A percentile compares a stretch with the other conserved stretches of the same genome.
These are phyloP conservation scores for Zootoca vivipara DNA, from an alignment of 2,113 vertebrate genomes.

Conservation along the genomic window DNA sequence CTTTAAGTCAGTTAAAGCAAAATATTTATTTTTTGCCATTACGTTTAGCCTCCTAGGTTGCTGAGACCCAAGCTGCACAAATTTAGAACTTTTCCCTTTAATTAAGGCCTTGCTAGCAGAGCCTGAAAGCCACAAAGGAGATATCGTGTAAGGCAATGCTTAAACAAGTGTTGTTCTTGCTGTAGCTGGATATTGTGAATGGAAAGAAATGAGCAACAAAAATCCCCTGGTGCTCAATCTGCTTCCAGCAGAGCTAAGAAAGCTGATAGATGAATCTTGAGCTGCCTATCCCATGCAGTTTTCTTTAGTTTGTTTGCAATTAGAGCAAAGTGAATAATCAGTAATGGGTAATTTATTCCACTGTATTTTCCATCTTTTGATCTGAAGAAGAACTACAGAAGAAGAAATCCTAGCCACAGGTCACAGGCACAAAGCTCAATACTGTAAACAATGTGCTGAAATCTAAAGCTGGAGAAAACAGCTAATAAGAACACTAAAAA, in stretches of 20 bases:
- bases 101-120: constrained; percentile 35
- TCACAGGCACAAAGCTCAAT: background rate
- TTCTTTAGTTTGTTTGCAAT: constrained; percentile 25
- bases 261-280: background rate
- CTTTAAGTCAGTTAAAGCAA: background rate
- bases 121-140: constrained; percentile 41
- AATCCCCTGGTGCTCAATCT: constrained; percentile 14
- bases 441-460: background rate
- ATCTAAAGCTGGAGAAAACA: background rate
- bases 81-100: constrained; percentile 13
- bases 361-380: constrained; percentile 8
- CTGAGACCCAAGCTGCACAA: constrained; percentile 9
- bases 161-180: background rate
- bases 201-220: constrained; percentile 26
- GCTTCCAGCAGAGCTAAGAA: constrained; percentile 36
- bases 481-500: background rate
- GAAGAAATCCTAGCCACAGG: background rate
- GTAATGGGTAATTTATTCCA: background rate
- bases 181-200: constrained; percentile 9
- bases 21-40: constrained; percentile 19
- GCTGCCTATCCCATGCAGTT: background rate
- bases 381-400: background rate
- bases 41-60: background rate
- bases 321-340: background rate
- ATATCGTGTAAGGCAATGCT: background rate